A percentile compares a stretch with the other conserved stretches of the same genome.
Conservation (phyloP, 2,888 invertebrate genomes). For the Stenodera caucasica region DNA sequence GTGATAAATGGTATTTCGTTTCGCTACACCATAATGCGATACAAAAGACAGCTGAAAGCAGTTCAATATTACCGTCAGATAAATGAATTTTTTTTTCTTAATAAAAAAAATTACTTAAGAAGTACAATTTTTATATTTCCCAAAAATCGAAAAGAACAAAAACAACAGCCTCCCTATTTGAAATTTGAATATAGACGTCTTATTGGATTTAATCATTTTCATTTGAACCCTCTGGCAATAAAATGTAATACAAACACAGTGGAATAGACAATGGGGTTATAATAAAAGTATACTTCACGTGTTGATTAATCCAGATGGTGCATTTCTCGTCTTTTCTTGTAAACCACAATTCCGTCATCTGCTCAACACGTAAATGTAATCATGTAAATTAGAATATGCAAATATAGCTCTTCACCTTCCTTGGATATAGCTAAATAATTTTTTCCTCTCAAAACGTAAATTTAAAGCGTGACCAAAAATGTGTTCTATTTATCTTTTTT, state of each 20-base stretch:
- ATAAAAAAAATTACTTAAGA: not conserved
- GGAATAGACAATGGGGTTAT: constrained; percentile 22
- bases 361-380: constrained; percentile 50
- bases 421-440: constrained; percentile 34
- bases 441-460: constrained; percentile 10
- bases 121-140: too few relatives aligned
- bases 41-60: constrained; percentile 1
- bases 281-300: constrained; percentile 34
- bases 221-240: constrained; percentile 26
- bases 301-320: constrained; percentile 42
- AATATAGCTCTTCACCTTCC: constrained; percentile 39
- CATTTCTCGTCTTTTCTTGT: constrained; percentile 29
- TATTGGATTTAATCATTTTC: constrained; percentile 23
- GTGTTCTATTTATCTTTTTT: not conserved
- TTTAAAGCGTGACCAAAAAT: not conserved
- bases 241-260: constrained; percentile 32
- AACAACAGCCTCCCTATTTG: constrained; percentile 1
- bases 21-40: constrained; percentile 7
- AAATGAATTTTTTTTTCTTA: constrained; percentile 10
- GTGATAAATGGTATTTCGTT: constrained; percentile 42
- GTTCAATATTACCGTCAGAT: not conserved
- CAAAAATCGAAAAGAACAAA: too few relatives aligned
- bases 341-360: constrained; percentile 47
- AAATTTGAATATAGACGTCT: not conserved
- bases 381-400: constrained; percentile 51